Conservation (phyloP, 2,888 invertebrate species). For the Diloba caeruleocephala region DNA sequence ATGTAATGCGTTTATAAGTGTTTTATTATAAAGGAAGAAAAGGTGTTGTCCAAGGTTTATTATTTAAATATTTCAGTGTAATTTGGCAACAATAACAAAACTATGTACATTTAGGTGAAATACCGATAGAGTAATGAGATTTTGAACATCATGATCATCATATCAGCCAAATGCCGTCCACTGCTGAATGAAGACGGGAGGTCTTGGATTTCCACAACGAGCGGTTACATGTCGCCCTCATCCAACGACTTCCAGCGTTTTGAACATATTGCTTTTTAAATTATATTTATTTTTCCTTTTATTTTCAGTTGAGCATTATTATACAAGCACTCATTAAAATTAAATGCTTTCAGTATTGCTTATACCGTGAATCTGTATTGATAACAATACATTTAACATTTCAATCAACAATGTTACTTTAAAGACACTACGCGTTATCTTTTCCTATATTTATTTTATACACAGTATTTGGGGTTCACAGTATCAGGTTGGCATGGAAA, state of each 20-base stretch:
- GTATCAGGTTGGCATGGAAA: too few species aligned
- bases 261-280: slow-evolving; percentile 5
- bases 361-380: background rate
- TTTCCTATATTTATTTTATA: too few species aligned
- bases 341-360: too few species aligned
- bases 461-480: too few species aligned
- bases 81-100: slow-evolving; percentile 33
- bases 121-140: slow-evolving; percentile 11
- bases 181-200: too few species aligned
- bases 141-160: slow-evolving; percentile 2
- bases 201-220: too few species aligned
- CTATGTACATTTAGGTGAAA: slow-evolving; percentile 25
- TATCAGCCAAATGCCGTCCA: too few species aligned
- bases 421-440: too few species aligned
- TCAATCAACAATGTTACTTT: background rate
- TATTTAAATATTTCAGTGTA: slow-evolving; percentile 8
- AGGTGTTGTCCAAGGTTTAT: slow-evolving; percentile 12
- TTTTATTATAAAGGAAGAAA: too few species aligned
- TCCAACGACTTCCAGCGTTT: too few species aligned
- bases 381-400: background rate
- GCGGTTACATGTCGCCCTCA: too few species aligned
- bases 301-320: background rate
- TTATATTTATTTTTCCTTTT: background rate
- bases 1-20: too few species aligned
- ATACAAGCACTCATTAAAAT: background rate